Evolutionary conservation across 2,888 invertebrate species (phyloP).

Genomic region (Tetranychus piercei): DNA sequence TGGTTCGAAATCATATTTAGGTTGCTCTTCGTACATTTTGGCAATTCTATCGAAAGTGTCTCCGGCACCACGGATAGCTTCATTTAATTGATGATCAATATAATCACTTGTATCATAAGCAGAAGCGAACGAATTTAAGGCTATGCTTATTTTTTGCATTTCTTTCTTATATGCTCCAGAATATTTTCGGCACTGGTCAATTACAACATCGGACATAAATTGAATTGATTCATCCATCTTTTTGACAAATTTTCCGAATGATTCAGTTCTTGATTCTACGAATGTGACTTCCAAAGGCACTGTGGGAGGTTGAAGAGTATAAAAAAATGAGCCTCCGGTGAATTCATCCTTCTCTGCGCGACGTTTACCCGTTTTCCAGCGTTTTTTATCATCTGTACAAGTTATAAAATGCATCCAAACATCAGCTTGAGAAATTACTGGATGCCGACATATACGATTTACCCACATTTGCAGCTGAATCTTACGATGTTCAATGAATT

Average conservation of each 20-base stretch:
- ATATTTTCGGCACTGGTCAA: slow-evolving; percentile 70
- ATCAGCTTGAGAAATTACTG: slow-evolving; percentile 69
- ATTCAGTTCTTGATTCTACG: slow-evolving; percentile 48
- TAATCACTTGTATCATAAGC: slow-evolving; percentile 54
- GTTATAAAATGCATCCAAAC: slow-evolving; percentile 95
- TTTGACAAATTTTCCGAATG: slow-evolving; percentile 54
- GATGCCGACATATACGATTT: slow-evolving; percentile 88
- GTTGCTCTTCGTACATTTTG: slow-evolving; percentile 64
- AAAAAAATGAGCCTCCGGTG: slow-evolving; percentile 72
- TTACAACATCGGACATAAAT: slow-evolving; percentile 54
- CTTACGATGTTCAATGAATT: slow-evolving; percentile 82
- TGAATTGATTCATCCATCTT: slow-evolving; percentile 73
- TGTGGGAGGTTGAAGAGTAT: slow-evolving; percentile 66
- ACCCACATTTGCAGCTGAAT: slow-evolving; percentile 88
- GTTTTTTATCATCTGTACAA: slow-evolving; percentile 68
- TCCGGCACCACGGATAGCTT: slow-evolving; percentile 65
- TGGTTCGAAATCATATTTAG: slow-evolving; percentile 39
- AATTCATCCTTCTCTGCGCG: slow-evolving; percentile 84
- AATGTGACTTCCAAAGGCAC: slow-evolving; percentile 43
- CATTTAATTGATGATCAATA: slow-evolving; percentile 40
- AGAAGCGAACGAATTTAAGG: slow-evolving; percentile 62
- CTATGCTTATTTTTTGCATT: slow-evolving; percentile 69
- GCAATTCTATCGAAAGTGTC: slow-evolving; percentile 76
- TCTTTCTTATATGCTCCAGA: slow-evolving; percentile 70
- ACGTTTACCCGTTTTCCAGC: slow-evolving; percentile 90